phyloP scores from a whole-genome alignment of 2,888 invertebrate species.

The Brenthis ino region DNA sequence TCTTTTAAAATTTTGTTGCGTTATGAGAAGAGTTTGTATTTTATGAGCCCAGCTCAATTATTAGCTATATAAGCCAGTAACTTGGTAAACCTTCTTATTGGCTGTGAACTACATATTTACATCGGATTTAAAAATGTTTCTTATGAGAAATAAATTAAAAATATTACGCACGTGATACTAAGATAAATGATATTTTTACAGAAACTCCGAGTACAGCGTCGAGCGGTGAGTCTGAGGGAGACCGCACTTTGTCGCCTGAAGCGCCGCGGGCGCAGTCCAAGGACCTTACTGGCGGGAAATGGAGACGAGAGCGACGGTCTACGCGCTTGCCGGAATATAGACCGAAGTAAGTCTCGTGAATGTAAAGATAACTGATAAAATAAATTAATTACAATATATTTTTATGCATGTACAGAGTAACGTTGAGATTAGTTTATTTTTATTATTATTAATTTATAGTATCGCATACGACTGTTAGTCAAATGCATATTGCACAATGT shows the following conservation, averaged over 20 bases:
- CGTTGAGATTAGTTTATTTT: too few species aligned
- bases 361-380: background rate
- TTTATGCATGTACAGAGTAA: too few species aligned
- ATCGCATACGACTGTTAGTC: too few species aligned
- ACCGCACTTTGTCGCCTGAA: slow-evolving; percentile 71
- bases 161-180: background rate
- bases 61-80: too few species aligned
- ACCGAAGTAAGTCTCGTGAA: slow-evolving; percentile 58
- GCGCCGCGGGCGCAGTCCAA: slow-evolving; percentile 72
- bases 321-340: slow-evolving; percentile 75
- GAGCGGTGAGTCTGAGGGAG: slow-evolving; percentile 75
- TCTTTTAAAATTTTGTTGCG: too few species aligned
- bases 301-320: slow-evolving; percentile 86
- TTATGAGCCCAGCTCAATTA: too few species aligned
- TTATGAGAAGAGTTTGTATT: too few species aligned
- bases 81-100: too few species aligned
- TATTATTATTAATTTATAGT: too few species aligned
- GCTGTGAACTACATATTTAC: too few species aligned
- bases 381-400: background rate
- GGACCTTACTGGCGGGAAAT: slow-evolving; percentile 85
- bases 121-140: too few species aligned
- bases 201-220: slow-evolving; percentile 79
- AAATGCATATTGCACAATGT: too few species aligned
- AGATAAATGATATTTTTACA: slow-evolving; percentile 48
- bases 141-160: background rate